Conservation (phyloP, 2,888 invertebrate genomes). For the Eumerus sabulonum region DNA sequence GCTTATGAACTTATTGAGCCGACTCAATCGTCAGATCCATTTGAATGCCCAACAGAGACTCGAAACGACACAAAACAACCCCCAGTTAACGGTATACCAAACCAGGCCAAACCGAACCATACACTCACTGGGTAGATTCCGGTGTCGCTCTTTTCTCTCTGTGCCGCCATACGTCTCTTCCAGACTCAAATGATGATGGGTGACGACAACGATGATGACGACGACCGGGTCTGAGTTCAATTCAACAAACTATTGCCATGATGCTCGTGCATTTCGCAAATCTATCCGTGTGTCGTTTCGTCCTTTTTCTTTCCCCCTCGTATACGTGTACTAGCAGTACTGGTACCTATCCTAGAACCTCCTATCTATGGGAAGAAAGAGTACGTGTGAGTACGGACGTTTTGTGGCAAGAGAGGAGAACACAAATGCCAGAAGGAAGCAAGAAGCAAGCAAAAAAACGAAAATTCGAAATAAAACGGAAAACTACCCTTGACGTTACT, state of each 20-base stretch:
- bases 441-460: slow-evolving; percentile 7
- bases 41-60: slow-evolving; percentile 67
- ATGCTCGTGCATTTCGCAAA: slow-evolving; percentile 39
- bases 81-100: slow-evolving; percentile 39
- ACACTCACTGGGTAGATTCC: slow-evolving; percentile 42
- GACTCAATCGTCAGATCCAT: slow-evolving; percentile 65
- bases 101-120: slow-evolving; percentile 43
- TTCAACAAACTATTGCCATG: slow-evolving; percentile 41
- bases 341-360: slow-evolving; percentile 20
- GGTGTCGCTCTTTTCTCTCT: slow-evolving; percentile 4
- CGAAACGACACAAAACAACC: slow-evolving; percentile 29
- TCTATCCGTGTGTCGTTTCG: slow-evolving; percentile 51
- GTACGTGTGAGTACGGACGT: too few relatives aligned
- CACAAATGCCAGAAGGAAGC: slow-evolving; percentile 30
- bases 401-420: slow-evolving; percentile 41
- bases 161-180: slow-evolving; percentile 27
- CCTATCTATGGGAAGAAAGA: background rate
- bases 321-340: too few relatives aligned
- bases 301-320: slow-evolving; percentile 39
- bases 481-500: slow-evolving; percentile 52
- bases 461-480: slow-evolving; percentile 54
- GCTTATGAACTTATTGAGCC: slow-evolving; percentile 65
- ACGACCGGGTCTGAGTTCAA: slow-evolving; percentile 43
- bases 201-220: slow-evolving; percentile 28
- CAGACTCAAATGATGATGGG: slow-evolving; percentile 20